A percentile compares a stretch with the other conserved stretches of the same genome.
Evolutionary conservation across 2,113 vertebrate species (phyloP).

Genomic region (Hipposideros armiger): DNA sequence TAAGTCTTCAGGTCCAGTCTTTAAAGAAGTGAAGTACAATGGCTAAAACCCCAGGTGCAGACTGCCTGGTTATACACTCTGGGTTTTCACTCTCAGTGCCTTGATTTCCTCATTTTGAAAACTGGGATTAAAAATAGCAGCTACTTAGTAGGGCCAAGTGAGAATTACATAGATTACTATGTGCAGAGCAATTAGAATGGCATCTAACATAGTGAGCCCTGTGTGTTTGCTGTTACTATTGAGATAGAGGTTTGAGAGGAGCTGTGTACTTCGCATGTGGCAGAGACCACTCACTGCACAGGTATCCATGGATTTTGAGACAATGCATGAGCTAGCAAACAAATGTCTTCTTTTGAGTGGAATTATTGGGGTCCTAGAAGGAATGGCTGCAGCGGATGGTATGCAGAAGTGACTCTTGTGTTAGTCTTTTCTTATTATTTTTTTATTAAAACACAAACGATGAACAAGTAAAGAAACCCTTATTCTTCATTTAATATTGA

Average conservation of each 20-base stretch:
- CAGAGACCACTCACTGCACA: neutral
- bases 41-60: neutral
- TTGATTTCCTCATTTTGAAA: constrained; percentile 7
- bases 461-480: neutral
- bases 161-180: neutral
- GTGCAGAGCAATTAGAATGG: neutral
- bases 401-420: neutral
- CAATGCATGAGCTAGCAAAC: neutral
- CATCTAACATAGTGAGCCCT: neutral
- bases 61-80: neutral
- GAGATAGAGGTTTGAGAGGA: neutral
- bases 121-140: neutral
- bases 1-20: neutral
- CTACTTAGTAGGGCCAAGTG: neutral
- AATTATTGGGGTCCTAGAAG: neutral
- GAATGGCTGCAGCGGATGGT: neutral
- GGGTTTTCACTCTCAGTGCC: neutral
- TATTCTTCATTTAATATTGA: neutral
- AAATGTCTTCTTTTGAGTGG: neutral
- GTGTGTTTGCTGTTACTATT: neutral
- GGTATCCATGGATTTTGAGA: neutral
- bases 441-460: constrained; percentile 32
- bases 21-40: neutral
- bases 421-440: neutral
- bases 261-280: neutral